A percentile compares a stretch with the other conserved stretches of the same genome.
These are phyloP conservation scores for Drosophila rubida DNA, from an alignment of 2,888 invertebrate species.

Conservation along the genomic window DNA sequence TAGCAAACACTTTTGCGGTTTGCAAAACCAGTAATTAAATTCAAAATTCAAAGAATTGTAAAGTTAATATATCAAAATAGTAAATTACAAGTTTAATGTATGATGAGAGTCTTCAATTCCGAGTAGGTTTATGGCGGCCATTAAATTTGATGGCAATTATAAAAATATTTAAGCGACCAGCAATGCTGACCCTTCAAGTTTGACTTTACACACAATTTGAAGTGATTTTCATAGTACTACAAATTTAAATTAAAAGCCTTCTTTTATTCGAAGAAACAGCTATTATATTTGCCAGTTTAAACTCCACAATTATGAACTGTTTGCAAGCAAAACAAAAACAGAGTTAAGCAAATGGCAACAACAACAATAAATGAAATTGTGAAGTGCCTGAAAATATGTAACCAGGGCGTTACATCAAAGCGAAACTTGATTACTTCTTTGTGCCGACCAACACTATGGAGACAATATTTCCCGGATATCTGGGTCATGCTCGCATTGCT, in stretches of 20 bases:
- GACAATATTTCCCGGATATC: slow-evolving; percentile 8
- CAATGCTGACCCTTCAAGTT: too few species aligned
- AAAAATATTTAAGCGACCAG: too few species aligned
- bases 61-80: too few species aligned
- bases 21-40: too few species aligned
- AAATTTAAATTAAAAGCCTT: background rate
- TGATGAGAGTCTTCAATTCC: too few species aligned
- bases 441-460: slow-evolving; percentile 2
- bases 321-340: background rate
- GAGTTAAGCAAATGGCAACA: background rate
- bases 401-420: slow-evolving; percentile 17
- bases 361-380: background rate
- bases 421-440: slow-evolving; percentile 27
- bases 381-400: background rate
- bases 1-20: background rate
- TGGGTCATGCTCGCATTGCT: slow-evolving; percentile 15
- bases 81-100: too few species aligned
- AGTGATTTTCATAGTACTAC: background rate
- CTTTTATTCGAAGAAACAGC: background rate
- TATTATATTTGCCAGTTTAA: background rate
- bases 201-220: background rate
- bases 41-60: too few species aligned
- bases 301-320: background rate
- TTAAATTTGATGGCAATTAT: background rate
- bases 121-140: background rate